Evolutionary conservation across 1,140 invertebrate genomes (phyloP).

Genomic region (Halesus radiatus): DNA sequence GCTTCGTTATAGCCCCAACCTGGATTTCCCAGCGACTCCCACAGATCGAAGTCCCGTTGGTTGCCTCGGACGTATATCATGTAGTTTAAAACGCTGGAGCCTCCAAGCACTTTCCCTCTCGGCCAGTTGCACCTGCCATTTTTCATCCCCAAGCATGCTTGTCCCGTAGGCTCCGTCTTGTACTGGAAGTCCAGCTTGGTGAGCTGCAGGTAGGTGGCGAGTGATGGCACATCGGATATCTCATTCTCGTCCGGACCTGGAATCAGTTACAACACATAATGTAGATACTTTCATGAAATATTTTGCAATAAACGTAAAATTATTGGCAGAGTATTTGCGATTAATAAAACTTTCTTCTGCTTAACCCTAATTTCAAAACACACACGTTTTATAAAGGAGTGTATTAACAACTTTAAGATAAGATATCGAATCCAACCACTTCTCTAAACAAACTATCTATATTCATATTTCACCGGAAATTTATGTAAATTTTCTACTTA

Average conservation of each 20-base stretch:
- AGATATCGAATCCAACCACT: too few relatives aligned
- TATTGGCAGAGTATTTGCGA: too few relatives aligned
- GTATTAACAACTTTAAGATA: too few relatives aligned
- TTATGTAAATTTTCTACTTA: too few relatives aligned
- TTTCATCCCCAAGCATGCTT: slow-evolving; percentile 83
- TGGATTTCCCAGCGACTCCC: slow-evolving; percentile 88
- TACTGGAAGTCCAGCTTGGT: slow-evolving; percentile 93
- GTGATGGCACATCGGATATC: slow-evolving; percentile 90
- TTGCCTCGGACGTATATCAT: slow-evolving; percentile 95
- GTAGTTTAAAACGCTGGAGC: slow-evolving; percentile 93
- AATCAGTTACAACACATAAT: too few relatives aligned
- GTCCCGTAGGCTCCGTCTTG: slow-evolving; percentile 89
- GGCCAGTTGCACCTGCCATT: slow-evolving; percentile 87
- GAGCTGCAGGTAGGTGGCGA: slow-evolving; percentile 89
- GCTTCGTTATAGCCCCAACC: slow-evolving; percentile 93
- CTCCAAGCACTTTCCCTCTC: slow-evolving; percentile 87
- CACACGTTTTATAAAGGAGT: too few relatives aligned
- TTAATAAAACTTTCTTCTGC: too few relatives aligned
- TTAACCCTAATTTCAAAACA: too few relatives aligned
- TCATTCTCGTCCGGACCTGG: slow-evolving; percentile 86
- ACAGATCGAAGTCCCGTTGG: slow-evolving; percentile 88
- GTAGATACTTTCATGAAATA: too few relatives aligned
- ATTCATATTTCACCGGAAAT: too few relatives aligned
- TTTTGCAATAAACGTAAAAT: too few relatives aligned
- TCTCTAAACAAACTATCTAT: too few relatives aligned